Percentiles rank a stretch among this genome's conserved stretches.
Evolutionary conservation across 2,797 vertebrate species (phyloP).

Genomic region (Enteromius treurensis): DNA sequence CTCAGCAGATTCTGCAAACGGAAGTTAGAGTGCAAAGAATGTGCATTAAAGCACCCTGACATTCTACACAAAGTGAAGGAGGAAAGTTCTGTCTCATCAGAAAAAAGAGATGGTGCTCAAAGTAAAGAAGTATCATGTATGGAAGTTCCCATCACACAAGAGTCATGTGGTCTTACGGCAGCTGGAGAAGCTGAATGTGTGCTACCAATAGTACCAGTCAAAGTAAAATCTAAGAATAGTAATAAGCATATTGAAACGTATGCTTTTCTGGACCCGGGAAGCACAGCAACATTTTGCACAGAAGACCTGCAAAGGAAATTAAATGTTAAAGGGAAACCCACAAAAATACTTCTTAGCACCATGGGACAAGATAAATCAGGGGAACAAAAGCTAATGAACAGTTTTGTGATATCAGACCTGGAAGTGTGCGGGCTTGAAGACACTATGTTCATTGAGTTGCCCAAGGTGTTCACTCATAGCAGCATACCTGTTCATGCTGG

Average conservation of each 20-base stretch:
- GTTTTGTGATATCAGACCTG: constrained; percentile 28
- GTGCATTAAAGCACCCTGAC: constrained; percentile 11
- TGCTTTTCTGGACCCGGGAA: no score
- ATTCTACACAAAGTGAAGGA: not conserved
- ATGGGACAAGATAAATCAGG: constrained; percentile 39
- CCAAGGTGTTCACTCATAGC: constrained; percentile 36
- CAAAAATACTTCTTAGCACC: constrained; percentile 14
- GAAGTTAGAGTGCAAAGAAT: constrained; percentile 24
- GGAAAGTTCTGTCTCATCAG: no score
- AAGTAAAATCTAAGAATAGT: constrained; percentile 1
- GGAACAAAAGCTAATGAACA: constrained; percentile 30
- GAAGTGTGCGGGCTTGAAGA: constrained; percentile 37
- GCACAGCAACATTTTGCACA: no score
- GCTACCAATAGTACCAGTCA: constrained; percentile 11
- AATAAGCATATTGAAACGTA: not conserved
- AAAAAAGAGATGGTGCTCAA: no score
- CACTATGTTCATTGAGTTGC: constrained; percentile 10
- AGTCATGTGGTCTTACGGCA: not conserved
- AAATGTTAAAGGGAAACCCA: not conserved
- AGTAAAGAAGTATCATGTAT: not conserved
- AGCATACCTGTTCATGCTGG: constrained; percentile 29
- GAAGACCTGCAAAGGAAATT: no score
- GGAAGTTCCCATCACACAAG: constrained; percentile 7
- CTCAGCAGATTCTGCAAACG: constrained; percentile 19
- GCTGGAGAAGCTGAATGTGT: constrained; percentile 8